phyloP scores from a whole-genome alignment of 2,113 vertebrate genomes.

The Rhagologus leucostigma region DNA sequence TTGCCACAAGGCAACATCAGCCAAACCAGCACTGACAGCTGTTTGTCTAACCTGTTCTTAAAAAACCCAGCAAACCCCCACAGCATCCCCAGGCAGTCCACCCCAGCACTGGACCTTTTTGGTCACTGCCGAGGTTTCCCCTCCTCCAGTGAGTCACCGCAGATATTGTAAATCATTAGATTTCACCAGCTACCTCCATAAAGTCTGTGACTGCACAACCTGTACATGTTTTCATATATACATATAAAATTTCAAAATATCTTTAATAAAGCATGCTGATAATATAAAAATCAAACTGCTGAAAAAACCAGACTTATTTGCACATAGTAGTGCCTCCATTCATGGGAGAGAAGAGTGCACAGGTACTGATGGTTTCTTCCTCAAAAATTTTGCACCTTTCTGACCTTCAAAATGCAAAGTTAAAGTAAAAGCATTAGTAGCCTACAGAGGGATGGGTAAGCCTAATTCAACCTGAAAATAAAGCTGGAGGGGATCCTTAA shows the following conservation, averaged over 20 bases:
- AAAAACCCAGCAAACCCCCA: not conserved
- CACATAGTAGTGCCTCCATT: fast-evolving
- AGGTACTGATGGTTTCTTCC: not conserved
- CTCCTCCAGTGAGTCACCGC: not conserved
- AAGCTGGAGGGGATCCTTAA: not conserved
- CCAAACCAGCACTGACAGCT: constrained; percentile 25
- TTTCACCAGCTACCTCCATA: not conserved
- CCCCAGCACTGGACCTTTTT: not conserved
- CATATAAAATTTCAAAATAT: not conserved
- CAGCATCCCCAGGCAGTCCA: not conserved
- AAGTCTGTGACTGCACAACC: not conserved
- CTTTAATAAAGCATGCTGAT: not conserved
- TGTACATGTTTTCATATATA: not conserved
- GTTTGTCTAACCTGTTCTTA: constrained; percentile 31
- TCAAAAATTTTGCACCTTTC: not conserved
- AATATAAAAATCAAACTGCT: not conserved
- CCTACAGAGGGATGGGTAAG: not conserved
- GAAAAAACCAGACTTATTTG: not conserved
- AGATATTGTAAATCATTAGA: not conserved
- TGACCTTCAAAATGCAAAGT: not conserved
- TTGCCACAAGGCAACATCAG: constrained; percentile 24
- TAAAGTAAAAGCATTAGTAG: not conserved
- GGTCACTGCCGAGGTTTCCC: not conserved
- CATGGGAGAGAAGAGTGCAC: not conserved
- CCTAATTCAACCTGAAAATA: not conserved